A percentile compares a stretch with the other conserved stretches of the same genome.
Evolutionary conservation across 1,140 invertebrate species (phyloP).

Genomic region (Planococcus citri): DNA sequence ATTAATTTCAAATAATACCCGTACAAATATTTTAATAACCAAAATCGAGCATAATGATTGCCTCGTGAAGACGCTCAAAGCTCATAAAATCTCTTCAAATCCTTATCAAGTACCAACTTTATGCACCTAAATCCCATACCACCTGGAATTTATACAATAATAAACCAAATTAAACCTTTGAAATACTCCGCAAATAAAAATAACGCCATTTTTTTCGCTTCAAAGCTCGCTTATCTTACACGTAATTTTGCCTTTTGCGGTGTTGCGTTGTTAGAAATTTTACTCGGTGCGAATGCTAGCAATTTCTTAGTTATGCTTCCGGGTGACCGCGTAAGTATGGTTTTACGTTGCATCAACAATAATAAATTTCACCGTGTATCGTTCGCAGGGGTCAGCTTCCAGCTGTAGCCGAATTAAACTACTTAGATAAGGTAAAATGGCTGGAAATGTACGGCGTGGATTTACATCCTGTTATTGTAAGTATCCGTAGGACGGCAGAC

Average conservation of each 20-base stretch:
- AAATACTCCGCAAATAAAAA: too few species aligned
- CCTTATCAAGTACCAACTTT: too few species aligned
- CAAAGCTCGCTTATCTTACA: neutral
- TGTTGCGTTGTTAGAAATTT: neutral
- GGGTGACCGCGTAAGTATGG: neutral
- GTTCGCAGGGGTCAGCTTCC: conserved; percentile 50
- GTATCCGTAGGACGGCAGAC: conserved; percentile 31
- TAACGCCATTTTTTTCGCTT: too few species aligned
- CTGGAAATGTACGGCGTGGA: conserved; percentile 74
- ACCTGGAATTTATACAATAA: too few species aligned
- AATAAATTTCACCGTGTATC: neutral
- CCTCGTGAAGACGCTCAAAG: too few species aligned
- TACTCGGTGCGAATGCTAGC: neutral
- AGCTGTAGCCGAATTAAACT: conserved; percentile 56
- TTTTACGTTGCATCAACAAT: neutral
- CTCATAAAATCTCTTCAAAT: too few species aligned
- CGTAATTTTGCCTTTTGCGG: too few species aligned
- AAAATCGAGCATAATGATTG: too few species aligned
- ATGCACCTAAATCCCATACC: too few species aligned
- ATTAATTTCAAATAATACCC: too few species aligned
- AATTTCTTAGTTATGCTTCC: neutral
- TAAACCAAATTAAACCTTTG: too few species aligned
- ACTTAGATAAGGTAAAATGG: conserved; percentile 68
- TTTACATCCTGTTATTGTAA: conserved; percentile 61
- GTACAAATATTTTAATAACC: too few species aligned